These are phyloP conservation scores for Spondyliosoma cantharus DNA, from an alignment of 2,797 vertebrate species.

Conservation along the genomic window DNA sequence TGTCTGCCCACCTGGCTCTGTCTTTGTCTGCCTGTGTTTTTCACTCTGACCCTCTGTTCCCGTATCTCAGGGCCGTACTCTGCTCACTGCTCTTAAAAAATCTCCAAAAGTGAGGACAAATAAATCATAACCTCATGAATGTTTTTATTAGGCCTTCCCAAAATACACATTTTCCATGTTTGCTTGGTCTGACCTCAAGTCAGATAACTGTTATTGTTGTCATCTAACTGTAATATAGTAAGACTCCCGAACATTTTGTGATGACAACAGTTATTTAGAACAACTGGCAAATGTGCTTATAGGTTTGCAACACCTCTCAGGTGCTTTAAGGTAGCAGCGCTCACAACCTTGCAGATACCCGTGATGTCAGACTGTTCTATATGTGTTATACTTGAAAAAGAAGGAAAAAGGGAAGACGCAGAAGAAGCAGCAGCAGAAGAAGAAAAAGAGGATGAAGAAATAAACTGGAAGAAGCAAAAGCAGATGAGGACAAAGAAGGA, in stretches of 20 bases:
- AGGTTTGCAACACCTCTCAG: neutral
- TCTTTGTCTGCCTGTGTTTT: neutral
- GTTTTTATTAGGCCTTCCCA: slow-evolving; percentile 30
- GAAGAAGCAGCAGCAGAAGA: too few relatives aligned
- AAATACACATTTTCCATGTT: slow-evolving; percentile 34
- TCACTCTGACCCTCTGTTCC: slow-evolving; percentile 5
- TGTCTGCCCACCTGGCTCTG: slow-evolving; percentile 11
- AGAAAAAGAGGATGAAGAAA: too few relatives aligned
- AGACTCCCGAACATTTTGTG: slow-evolving; percentile 5
- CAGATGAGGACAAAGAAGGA: too few relatives aligned
- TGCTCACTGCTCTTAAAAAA: slow-evolving; percentile 20
- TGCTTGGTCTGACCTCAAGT: slow-evolving; percentile 18
- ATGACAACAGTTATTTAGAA: slow-evolving; percentile 13
- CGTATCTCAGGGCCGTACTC: neutral
- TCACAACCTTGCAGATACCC: neutral
- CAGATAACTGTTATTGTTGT: slow-evolving; percentile 5
- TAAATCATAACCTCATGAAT: slow-evolving; percentile 20
- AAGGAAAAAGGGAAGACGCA: too few relatives aligned
- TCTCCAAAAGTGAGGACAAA: slow-evolving; percentile 6
- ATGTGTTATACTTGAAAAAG: too few relatives aligned
- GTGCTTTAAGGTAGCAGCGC: neutral
- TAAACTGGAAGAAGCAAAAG: neutral
- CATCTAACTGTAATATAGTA: slow-evolving; percentile 4
- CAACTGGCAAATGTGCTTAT: neutral
- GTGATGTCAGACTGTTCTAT: neutral